Conservation (phyloP, 2,113 vertebrate genomes). For the Rhinichthys klamathensis region DNA sequence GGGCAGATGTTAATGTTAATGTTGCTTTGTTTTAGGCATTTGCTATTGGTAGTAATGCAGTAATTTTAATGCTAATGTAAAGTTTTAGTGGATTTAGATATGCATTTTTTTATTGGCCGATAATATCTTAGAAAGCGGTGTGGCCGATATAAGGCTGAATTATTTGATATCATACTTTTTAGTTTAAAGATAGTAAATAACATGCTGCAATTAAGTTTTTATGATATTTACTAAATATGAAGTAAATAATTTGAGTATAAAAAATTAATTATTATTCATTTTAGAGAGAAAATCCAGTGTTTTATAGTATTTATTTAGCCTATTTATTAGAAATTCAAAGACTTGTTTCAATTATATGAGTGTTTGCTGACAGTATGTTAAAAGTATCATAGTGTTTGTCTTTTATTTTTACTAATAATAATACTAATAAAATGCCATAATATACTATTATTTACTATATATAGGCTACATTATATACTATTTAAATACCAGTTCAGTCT, state of each 20-base stretch:
- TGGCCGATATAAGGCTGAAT: background rate
- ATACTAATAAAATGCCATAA: background rate
- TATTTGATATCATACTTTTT: background rate
- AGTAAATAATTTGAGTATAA: background rate
- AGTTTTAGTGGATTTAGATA: background rate
- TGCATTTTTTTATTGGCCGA: background rate
- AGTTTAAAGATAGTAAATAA: background rate
- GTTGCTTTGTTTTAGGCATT: background rate
- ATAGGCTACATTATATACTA: too few species aligned
- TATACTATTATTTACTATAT: background rate
- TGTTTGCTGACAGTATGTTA: background rate
- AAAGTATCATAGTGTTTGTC: background rate
- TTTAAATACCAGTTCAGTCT: too few species aligned
- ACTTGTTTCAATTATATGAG: background rate
- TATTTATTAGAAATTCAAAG: background rate
- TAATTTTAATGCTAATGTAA: too few species aligned
- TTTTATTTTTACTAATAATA: background rate
- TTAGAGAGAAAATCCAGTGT: too few species aligned
- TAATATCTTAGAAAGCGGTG: background rate
- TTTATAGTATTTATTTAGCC: background rate
- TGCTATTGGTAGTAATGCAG: background rate
- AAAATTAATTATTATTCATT: background rate
- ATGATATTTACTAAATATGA: background rate
- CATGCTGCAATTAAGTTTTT: background rate
- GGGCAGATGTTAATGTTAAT: background rate